These are phyloP conservation scores for Myripristis murdjan DNA, from an alignment of 2,797 vertebrate genomes.

Conservation along the genomic window DNA sequence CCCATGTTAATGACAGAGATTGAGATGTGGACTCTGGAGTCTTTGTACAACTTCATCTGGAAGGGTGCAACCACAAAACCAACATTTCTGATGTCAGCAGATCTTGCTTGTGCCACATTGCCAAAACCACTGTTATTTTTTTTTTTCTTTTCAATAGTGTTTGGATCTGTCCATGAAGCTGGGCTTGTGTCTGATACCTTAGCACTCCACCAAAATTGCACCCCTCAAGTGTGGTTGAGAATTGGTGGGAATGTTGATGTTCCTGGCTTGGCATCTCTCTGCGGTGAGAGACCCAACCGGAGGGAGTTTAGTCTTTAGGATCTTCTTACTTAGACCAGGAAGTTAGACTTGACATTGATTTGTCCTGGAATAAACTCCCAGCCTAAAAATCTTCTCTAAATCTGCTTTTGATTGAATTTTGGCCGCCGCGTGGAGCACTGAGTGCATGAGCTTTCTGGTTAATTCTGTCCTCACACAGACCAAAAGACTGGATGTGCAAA, in stretches of 20 bases:
- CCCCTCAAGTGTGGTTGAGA: slow-evolving; percentile 23
- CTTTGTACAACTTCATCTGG: slow-evolving; percentile 30
- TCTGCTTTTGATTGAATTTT: slow-evolving; percentile 46
- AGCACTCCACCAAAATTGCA: slow-evolving; percentile 41
- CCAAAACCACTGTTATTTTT: slow-evolving; percentile 70
- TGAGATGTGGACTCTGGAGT: slow-evolving; percentile 52
- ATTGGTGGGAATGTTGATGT: slow-evolving; percentile 32
- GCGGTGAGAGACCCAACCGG: slow-evolving; percentile 64
- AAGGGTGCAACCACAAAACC: slow-evolving; percentile 57
- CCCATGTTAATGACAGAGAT: slow-evolving; percentile 35
- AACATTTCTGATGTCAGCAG: slow-evolving; percentile 62
- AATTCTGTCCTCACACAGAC: slow-evolving; percentile 7
- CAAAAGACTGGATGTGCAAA: slow-evolving; percentile 7
- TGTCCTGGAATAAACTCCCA: slow-evolving; percentile 42
- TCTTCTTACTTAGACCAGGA: slow-evolving; percentile 31
- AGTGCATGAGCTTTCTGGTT: not conserved
- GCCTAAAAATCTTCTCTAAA: not conserved
- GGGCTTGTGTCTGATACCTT: slow-evolving; percentile 41
- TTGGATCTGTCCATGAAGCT: slow-evolving; percentile 39
- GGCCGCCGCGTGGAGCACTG: slow-evolving; percentile 4
- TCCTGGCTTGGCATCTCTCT: slow-evolving; percentile 51
- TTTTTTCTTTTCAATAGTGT: slow-evolving; percentile 54
- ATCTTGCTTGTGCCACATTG: slow-evolving; percentile 34
- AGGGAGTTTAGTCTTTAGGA: slow-evolving; percentile 65
- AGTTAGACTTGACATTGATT: slow-evolving; percentile 33